A percentile compares a stretch with the other conserved stretches of the same genome.
Evolutionary conservation across 2,888 invertebrate species (phyloP).

Genomic region (Cantharis rufa): DNA sequence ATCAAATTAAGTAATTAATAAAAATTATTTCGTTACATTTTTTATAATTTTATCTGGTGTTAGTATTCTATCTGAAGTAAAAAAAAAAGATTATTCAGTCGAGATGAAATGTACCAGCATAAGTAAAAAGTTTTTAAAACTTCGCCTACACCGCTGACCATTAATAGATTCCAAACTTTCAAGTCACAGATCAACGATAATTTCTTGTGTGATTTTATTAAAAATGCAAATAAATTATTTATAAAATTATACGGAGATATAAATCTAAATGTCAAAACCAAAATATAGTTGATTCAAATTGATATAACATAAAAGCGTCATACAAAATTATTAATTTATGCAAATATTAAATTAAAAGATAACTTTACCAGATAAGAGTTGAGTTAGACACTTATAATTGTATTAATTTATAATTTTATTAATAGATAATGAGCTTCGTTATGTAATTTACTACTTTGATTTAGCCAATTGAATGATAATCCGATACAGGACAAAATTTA

Average conservation of each 20-base stretch:
- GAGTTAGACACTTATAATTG: background rate
- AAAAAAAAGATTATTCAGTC: background rate
- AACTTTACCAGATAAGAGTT: background rate
- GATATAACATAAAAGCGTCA: background rate
- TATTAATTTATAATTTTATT: background rate
- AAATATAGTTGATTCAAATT: background rate
- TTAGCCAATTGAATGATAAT: background rate
- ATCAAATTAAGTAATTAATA: background rate
- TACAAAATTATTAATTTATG: constrained; percentile 1
- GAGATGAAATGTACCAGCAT: background rate
- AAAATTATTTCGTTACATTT: background rate
- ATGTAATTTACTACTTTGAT: background rate
- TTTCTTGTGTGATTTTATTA: background rate
- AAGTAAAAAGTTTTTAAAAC: background rate
- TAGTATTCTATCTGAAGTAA: background rate
- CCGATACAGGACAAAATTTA: background rate
- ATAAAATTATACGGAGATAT: background rate
- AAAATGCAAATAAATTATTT: constrained; percentile 1
- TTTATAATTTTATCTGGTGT: background rate
- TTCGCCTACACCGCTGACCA: background rate
- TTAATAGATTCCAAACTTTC: background rate
- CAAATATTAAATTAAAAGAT: constrained; percentile 2
- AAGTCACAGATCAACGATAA: constrained; percentile 3
- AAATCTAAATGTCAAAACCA: constrained; percentile 1
- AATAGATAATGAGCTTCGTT: background rate